Evolutionary conservation across 2,797 vertebrate genomes (phyloP).

Genomic region (Sorex maritimensis): DNA sequence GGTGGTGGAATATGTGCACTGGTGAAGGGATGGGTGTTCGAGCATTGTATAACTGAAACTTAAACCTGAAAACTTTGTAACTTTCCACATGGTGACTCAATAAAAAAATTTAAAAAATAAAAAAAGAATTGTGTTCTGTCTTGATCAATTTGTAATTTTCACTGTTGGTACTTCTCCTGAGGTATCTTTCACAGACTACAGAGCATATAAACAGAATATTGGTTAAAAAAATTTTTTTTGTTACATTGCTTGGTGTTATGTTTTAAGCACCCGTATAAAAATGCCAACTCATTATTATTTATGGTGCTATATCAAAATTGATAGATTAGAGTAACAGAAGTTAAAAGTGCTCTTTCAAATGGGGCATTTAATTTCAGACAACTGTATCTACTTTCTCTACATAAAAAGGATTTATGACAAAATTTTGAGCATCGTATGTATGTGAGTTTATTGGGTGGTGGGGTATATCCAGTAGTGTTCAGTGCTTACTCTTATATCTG

Average conservation of each 20-base stretch:
- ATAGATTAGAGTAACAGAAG: slow-evolving; percentile 11
- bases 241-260: slow-evolving; percentile 52
- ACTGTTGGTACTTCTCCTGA: neutral
- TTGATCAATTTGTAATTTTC: slow-evolving; percentile 33
- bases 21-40: too few relatives aligned
- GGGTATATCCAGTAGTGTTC: too few relatives aligned
- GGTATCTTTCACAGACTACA: slow-evolving; percentile 19
- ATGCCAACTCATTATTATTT: slow-evolving; percentile 53
- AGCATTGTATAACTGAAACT: too few relatives aligned
- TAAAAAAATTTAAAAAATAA: too few relatives aligned
- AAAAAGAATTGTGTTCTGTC: neutral
- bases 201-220: slow-evolving; percentile 51
- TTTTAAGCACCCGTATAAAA: slow-evolving; percentile 48
- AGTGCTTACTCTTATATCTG: too few relatives aligned
- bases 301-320: slow-evolving; percentile 9
- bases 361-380: slow-evolving; percentile 62
- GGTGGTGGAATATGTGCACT: too few relatives aligned
- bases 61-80: too few relatives aligned
- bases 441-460: too few relatives aligned
- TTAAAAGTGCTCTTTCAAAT: slow-evolving; percentile 42
- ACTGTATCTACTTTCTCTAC: slow-evolving; percentile 46
- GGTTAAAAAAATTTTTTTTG: neutral
- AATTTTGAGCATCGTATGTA: neutral
- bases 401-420: slow-evolving; percentile 30
- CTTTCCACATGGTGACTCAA: too few relatives aligned